Evolutionary conservation across 2,888 invertebrate species (phyloP).

Genomic region (Leistus spinibarbis): DNA sequence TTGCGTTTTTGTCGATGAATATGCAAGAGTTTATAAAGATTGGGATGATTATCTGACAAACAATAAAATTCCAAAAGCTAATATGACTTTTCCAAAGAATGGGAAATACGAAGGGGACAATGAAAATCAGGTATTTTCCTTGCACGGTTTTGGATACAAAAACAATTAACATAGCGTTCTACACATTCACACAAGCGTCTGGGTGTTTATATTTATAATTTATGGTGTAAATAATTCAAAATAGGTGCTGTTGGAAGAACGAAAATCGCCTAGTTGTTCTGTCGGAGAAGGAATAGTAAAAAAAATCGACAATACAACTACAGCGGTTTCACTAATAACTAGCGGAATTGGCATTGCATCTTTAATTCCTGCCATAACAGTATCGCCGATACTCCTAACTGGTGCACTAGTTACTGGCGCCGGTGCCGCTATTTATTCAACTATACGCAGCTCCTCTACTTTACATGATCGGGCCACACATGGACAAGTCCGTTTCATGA

Average conservation of each 20-base stretch:
- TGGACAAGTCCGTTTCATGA: conserved; percentile 57
- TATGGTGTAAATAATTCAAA: conserved; percentile 52
- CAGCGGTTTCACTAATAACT: conserved; percentile 53
- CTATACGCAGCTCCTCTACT: conserved; percentile 60
- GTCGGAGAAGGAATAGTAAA: conserved; percentile 46
- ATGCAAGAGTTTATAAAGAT: conserved; percentile 61
- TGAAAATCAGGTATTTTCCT: conserved; percentile 19
- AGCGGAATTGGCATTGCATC: conserved; percentile 62
- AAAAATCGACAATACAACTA: conserved; percentile 47
- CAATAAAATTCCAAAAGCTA: conserved; percentile 63
- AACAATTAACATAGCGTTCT: too few relatives aligned
- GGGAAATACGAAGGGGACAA: conserved; percentile 59
- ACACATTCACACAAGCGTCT: too few relatives aligned
- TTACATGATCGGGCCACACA: conserved; percentile 60
- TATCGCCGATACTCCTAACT: conserved; percentile 59
- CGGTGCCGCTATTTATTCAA: conserved; percentile 59
- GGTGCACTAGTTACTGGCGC: conserved; percentile 51
- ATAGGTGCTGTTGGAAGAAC: conserved; percentile 52
- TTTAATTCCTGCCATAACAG: conserved; percentile 59
- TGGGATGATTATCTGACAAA: conserved; percentile 62
- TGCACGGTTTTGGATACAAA: too few relatives aligned
- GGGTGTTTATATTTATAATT: too few relatives aligned
- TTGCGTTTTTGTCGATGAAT: conserved; percentile 57
- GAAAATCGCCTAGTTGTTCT: conserved; percentile 51
- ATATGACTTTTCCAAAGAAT: conserved; percentile 61